These are phyloP conservation scores for Pilophorus perplexus DNA, from an alignment of 2,888 invertebrate species.

Conservation along the genomic window DNA sequence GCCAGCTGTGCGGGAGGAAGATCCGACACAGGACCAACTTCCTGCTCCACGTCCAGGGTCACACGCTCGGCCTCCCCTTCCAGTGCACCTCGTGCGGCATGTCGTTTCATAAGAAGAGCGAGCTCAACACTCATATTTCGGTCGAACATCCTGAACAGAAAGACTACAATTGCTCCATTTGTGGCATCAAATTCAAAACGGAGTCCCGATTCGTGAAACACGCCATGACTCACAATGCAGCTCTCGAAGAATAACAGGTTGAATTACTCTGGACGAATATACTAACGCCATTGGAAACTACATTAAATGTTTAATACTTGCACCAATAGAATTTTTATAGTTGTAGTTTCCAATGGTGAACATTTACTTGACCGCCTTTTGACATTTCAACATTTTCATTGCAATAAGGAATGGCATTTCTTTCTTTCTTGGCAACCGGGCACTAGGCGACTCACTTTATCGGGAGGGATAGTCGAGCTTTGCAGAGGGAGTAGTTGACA, in stretches of 20 bases:
- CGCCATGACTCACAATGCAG: conserved; percentile 45
- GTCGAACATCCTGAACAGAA: conserved; percentile 44
- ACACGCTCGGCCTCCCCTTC: conserved; percentile 35
- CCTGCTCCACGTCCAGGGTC: conserved; percentile 47
- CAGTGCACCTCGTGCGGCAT: conserved; percentile 40
- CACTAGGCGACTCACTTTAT: too few relatives aligned
- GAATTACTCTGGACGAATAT: too few relatives aligned
- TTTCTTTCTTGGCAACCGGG: too few relatives aligned
- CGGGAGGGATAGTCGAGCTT: too few relatives aligned
- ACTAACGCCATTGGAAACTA: too few relatives aligned
- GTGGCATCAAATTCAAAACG: conserved; percentile 46
- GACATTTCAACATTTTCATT: too few relatives aligned
- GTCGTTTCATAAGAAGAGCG: conserved; percentile 44
- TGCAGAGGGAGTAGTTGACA: too few relatives aligned
- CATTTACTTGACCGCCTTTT: too few relatives aligned
- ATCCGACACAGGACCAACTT: conserved; percentile 47
- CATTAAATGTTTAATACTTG: too few relatives aligned
- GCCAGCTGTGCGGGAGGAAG: conserved; percentile 47
- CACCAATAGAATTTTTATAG: too few relatives aligned
- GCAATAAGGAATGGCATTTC: too few relatives aligned
- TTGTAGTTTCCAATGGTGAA: too few relatives aligned
- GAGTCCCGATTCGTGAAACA: conserved; percentile 45
- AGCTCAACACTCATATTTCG: conserved; percentile 45
- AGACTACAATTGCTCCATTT: conserved; percentile 44
- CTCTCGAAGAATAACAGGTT: conserved; percentile 36